A percentile compares a stretch with the other conserved stretches of the same genome.
phyloP scores from a whole-genome alignment of 2,797 vertebrate species.

The Momotus momota region DNA sequence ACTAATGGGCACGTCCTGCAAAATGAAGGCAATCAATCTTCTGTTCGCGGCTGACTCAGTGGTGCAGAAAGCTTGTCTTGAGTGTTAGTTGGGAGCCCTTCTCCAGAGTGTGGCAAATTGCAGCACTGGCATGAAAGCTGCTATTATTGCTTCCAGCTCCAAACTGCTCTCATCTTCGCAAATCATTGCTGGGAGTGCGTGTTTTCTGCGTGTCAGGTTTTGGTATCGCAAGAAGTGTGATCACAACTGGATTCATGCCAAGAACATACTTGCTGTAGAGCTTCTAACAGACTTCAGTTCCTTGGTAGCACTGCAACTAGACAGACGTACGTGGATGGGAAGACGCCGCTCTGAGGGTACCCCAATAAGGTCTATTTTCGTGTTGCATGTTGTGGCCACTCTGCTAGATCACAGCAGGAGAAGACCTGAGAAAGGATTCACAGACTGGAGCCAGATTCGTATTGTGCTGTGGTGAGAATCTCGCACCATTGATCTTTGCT shows the following conservation, averaged over 20 bases:
- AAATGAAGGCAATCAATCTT: background rate
- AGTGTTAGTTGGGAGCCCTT: background rate
- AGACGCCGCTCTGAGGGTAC: background rate
- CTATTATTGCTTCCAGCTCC: constrained; percentile 3
- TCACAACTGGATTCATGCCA: constrained; percentile 48
- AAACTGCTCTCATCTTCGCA: background rate
- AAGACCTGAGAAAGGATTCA: background rate
- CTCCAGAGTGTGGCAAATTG: constrained; percentile 1
- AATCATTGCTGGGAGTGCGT: background rate
- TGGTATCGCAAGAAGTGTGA: constrained; percentile 40
- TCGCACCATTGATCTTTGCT: background rate
- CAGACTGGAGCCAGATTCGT: fast-evolving
- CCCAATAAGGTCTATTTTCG: background rate
- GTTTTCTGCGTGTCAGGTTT: constrained; percentile 62
- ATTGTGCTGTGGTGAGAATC: background rate
- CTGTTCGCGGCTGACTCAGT: background rate
- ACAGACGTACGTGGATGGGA: background rate
- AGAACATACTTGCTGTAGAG: background rate
- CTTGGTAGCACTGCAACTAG: background rate
- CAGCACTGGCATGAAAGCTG: constrained; percentile 20
- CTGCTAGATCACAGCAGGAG: background rate
- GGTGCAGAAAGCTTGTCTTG: background rate
- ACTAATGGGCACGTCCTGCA: background rate
- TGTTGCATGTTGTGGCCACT: background rate
- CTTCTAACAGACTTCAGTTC: constrained; percentile 22